phyloP scores from a whole-genome alignment of 2,113 vertebrate species.

The Piprites chloris region DNA sequence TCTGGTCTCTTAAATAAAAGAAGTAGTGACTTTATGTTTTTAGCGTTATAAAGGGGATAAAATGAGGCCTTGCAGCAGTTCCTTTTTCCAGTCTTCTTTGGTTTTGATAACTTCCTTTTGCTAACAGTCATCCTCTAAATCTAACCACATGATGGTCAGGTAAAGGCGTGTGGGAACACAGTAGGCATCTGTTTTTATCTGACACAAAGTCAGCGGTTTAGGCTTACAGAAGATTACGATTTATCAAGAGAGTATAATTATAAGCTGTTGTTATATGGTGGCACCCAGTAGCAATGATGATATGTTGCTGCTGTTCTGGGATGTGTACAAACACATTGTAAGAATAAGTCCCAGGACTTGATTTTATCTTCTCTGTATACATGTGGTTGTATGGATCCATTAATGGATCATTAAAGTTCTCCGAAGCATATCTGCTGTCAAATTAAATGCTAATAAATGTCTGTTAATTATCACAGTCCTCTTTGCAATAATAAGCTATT shows the following conservation, averaged over 20 bases:
- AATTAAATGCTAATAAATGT: slow-evolving; percentile 49
- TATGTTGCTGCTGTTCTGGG: not conserved
- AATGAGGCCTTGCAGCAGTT: not conserved
- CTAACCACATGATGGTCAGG: not conserved
- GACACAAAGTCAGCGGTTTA: slow-evolving; percentile 14
- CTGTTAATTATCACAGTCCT: slow-evolving; percentile 27
- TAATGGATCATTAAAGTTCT: slow-evolving; percentile 42
- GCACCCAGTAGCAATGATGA: not conserved
- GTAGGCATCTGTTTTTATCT: not conserved
- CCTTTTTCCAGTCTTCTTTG: not conserved
- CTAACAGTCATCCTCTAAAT: not conserved
- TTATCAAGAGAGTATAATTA: slow-evolving; percentile 47
- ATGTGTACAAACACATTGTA: not conserved
- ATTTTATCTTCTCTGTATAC: slow-evolving; percentile 14
- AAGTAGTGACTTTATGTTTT: not conserved
- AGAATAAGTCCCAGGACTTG: not conserved
- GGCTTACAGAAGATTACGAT: slow-evolving; percentile 17
- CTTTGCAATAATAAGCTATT: not conserved
- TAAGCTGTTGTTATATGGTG: slow-evolving; percentile 7
- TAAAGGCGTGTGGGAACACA: not conserved
- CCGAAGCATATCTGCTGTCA: slow-evolving; percentile 44
- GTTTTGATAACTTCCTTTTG: not conserved
- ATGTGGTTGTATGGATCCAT: slow-evolving; percentile 32
- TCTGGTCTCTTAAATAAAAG: not conserved
- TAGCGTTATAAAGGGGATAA: not conserved